Evolutionary conservation across 1,140 invertebrate species (phyloP).

Genomic region (Stratiolaelaps scimitus): DNA sequence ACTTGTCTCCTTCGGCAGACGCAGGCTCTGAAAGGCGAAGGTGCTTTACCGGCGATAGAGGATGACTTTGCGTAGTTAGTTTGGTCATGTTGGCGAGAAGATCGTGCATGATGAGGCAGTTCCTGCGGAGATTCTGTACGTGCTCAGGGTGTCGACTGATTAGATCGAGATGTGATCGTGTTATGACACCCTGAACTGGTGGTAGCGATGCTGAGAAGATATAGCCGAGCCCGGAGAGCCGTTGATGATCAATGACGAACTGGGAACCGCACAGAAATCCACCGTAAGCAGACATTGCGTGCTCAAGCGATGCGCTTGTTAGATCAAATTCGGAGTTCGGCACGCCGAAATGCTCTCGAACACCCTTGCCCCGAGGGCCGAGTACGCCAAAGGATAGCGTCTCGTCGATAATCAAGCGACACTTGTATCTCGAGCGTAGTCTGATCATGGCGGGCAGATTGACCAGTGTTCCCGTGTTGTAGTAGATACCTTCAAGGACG

Average conservation of each 20-base stretch:
- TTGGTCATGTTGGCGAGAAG: conserved; percentile 36
- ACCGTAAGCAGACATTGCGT: conserved; percentile 69
- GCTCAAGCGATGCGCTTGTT: conserved; percentile 79
- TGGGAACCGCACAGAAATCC: conserved; percentile 87
- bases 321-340: conserved; percentile 70
- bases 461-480: conserved; percentile 77
- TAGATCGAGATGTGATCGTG: conserved; percentile 60
- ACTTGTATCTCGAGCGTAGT: conserved; percentile 71
- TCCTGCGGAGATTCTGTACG: conserved; percentile 24
- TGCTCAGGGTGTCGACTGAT: conserved; percentile 52
- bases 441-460: conserved; percentile 60
- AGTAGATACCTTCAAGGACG: conserved; percentile 82
- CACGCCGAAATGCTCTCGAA: conserved; percentile 71
- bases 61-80: conserved; percentile 48
- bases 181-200: conserved; percentile 72
- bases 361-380: conserved; percentile 66
- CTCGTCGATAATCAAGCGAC: conserved; percentile 87
- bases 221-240: conserved; percentile 56
- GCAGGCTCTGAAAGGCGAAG: conserved; percentile 50
- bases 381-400: conserved; percentile 78
- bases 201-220: conserved; percentile 94
- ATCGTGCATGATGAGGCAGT: conserved; percentile 8
- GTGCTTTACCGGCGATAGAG: conserved; percentile 64
- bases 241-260: conserved; percentile 88
- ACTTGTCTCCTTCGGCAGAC: too few species aligned